phyloP scores from a whole-genome alignment of 2,113 vertebrate species.

The Tenebrosternarchus preto region DNA sequence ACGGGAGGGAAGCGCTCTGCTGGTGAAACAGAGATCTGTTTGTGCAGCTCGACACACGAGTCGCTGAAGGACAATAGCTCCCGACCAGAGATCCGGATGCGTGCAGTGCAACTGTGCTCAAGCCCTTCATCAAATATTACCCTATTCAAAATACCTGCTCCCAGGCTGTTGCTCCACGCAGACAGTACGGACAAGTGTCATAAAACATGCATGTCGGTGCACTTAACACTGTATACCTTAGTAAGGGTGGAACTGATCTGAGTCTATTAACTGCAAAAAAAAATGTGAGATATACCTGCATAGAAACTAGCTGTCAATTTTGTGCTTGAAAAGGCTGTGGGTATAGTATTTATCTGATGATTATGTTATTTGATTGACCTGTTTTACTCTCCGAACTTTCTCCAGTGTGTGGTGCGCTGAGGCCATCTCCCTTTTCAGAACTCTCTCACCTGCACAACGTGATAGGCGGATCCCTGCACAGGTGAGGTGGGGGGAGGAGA shows the following conservation, averaged over 20 bases:
- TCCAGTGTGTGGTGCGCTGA: constrained; percentile 52
- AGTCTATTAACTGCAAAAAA: constrained; percentile 1
- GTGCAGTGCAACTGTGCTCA: constrained; percentile 18
- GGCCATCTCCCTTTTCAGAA: constrained; percentile 56
- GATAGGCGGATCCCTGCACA: constrained; percentile 52
- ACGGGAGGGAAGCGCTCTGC: constrained; percentile 25
- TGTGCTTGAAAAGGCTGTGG: background rate
- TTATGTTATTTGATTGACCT: constrained; percentile 28
- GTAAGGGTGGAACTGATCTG: background rate
- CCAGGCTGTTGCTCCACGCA: background rate
- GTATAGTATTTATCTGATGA: constrained; percentile 18
- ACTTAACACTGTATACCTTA: background rate
- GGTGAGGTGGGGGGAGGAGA: constrained; percentile 37
- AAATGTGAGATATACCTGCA: no score
- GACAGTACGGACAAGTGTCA: constrained; percentile 12
- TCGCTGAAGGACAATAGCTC: constrained; percentile 25
- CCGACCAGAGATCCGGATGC: background rate
- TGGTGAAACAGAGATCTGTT: constrained; percentile 39
- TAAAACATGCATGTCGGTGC: constrained; percentile 30
- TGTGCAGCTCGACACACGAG: constrained; percentile 37
- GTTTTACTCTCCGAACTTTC: constrained; percentile 16
- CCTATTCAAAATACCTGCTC: constrained; percentile 19
- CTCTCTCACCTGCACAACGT: constrained; percentile 61
- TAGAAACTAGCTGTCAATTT: background rate
- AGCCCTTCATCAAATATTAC: constrained; percentile 37